A percentile compares a stretch with the other conserved stretches of the same genome.
Evolutionary conservation across 2,888 invertebrate species (phyloP).

Genomic region (Dasysyrphus tricinctus): DNA sequence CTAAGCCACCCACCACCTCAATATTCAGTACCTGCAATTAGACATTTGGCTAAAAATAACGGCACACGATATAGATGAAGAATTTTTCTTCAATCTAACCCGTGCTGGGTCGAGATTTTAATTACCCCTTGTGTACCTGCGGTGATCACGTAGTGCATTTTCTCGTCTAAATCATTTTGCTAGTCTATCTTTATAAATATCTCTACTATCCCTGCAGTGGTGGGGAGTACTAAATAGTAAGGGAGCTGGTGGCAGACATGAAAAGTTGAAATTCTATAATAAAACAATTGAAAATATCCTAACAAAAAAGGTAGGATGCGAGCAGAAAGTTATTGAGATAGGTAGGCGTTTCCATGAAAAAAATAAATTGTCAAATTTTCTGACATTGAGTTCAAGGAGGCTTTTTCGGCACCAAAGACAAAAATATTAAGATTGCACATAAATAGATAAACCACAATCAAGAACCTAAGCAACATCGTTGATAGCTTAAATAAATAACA

Average conservation of each 20-base stretch:
- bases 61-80: conserved; percentile 74
- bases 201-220: conserved; percentile 26
- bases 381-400: too few relatives aligned
- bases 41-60: conserved; percentile 72
- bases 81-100: conserved; percentile 59
- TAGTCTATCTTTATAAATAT: conserved; percentile 61
- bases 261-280: too few relatives aligned
- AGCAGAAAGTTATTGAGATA: too few relatives aligned
- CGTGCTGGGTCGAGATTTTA: conserved; percentile 58
- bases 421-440: too few relatives aligned
- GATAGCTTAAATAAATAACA: too few relatives aligned
- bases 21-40: conserved; percentile 56
- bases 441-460: too few relatives aligned
- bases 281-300: too few relatives aligned
- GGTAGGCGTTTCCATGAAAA: too few relatives aligned
- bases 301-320: too few relatives aligned
- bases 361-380: too few relatives aligned
- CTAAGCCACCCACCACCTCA: conserved; percentile 49
- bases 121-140: conserved; percentile 61
- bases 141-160: conserved; percentile 60
- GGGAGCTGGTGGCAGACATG: background rate
- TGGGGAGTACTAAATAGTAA: background rate
- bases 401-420: too few relatives aligned
- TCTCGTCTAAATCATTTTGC: conserved; percentile 61
- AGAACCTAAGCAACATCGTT: too few relatives aligned